Conservation (phyloP, 1,140 invertebrate species). For the Streblospio benedicti region DNA sequence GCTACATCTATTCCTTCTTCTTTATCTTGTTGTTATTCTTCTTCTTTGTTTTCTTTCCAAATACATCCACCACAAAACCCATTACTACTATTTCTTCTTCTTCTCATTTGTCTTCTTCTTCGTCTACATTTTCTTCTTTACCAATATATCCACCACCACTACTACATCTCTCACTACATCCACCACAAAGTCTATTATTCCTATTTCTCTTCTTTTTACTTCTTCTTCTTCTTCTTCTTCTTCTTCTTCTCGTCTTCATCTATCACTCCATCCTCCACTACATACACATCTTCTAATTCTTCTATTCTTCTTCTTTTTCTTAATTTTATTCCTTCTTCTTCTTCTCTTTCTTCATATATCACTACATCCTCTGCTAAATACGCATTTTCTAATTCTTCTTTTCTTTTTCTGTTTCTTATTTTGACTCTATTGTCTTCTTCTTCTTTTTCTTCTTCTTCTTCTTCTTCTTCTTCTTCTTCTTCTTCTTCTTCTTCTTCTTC, state of each 20-base stretch:
- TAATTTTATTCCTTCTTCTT: slow-evolving; percentile 4
- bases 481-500: background rate
- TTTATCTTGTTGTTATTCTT: background rate
- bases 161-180: background rate
- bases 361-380: slow-evolving; percentile 2
- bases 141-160: background rate
- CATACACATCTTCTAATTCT: background rate
- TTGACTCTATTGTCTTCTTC: background rate
- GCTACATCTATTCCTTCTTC: background rate
- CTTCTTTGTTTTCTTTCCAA: background rate
- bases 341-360: background rate
- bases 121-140: background rate
- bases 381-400: slow-evolving; percentile 4
- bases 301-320: background rate
- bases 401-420: background rate
- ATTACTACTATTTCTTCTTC: background rate
- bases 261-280: background rate
- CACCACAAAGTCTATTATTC: background rate
- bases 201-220: background rate
- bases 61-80: background rate
- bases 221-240: background rate
- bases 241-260: background rate
- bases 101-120: background rate
- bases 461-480: background rate
- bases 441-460: background rate